Conservation (phyloP, 2,113 vertebrate genomes). For the Pitta sordida region DNA sequence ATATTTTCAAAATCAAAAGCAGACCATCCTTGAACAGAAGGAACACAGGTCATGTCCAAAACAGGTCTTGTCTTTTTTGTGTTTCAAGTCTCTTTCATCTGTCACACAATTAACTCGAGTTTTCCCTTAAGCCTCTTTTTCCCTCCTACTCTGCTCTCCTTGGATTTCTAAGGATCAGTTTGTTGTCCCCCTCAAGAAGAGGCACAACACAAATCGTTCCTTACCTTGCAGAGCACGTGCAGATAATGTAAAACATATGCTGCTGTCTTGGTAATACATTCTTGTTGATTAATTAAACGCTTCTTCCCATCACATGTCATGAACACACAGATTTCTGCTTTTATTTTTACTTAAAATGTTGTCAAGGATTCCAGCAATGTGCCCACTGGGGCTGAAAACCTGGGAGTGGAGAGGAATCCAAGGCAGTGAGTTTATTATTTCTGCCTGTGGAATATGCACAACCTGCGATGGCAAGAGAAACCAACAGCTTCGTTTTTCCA, state of each 20-base stretch:
- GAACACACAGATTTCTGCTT: conserved; percentile 30
- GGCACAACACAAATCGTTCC: neutral
- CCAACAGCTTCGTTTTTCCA: neutral
- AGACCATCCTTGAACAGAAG: neutral
- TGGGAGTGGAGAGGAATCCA: neutral
- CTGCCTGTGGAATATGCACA: neutral
- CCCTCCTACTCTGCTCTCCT: neutral
- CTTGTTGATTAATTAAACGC: conserved; percentile 48
- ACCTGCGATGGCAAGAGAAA: neutral
- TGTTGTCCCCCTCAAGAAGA: neutral
- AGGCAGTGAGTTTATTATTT: neutral
- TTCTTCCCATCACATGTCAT: neutral
- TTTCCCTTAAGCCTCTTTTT: neutral
- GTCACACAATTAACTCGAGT: neutral
- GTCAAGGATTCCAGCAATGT: neutral
- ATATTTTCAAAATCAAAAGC: neutral
- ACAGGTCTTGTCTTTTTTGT: neutral
- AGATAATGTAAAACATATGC: conserved; percentile 42
- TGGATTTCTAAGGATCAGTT: neutral
- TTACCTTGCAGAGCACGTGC: conserved; percentile 10
- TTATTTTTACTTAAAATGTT: conserved; percentile 22
- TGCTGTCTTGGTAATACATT: conserved; percentile 16
- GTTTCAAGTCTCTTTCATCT: neutral
- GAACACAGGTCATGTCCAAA: neutral
- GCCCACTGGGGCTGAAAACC: neutral